Percentiles rank a stretch among this genome's conserved stretches.
Conservation (phyloP, 2,113 vertebrate genomes). For the Aegotheles bennettii region DNA sequence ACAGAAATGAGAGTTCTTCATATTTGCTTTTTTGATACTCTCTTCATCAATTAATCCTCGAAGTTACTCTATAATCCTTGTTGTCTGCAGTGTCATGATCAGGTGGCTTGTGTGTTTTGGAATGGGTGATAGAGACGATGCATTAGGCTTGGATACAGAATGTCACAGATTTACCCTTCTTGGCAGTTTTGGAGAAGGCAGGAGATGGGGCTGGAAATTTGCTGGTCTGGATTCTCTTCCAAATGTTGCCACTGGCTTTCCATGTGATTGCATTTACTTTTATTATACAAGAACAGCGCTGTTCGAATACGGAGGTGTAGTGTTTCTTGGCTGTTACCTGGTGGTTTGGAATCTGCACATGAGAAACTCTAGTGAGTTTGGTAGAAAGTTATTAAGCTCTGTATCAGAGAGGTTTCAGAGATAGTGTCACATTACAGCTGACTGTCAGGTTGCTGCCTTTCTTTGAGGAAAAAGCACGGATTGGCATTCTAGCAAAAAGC, state of each 20-base stretch:
- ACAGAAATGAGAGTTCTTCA: background rate
- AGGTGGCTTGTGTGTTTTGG: background rate
- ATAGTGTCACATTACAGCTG: background rate
- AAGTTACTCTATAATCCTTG: background rate
- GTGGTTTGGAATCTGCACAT: background rate
- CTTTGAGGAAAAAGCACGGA: background rate
- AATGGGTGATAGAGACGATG: background rate
- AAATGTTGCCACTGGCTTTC: background rate
- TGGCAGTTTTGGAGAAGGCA: background rate
- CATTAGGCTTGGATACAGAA: background rate
- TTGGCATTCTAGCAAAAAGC: background rate
- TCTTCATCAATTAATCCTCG: background rate
- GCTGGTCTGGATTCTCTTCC: background rate
- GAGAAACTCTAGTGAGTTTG: background rate
- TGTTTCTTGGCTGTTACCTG: background rate
- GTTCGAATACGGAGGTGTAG: too few species aligned
- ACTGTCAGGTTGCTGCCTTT: background rate
- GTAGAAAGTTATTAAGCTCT: background rate
- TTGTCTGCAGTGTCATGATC: background rate
- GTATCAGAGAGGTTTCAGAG: background rate
- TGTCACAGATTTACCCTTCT: background rate
- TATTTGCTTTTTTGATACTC: background rate
- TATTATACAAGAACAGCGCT: background rate
- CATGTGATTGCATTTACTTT: background rate
- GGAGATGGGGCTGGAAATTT: background rate